Base-by-base conservation (phyloP, 2,888 invertebrate genomes). In the Ctena decussata region DNA sequence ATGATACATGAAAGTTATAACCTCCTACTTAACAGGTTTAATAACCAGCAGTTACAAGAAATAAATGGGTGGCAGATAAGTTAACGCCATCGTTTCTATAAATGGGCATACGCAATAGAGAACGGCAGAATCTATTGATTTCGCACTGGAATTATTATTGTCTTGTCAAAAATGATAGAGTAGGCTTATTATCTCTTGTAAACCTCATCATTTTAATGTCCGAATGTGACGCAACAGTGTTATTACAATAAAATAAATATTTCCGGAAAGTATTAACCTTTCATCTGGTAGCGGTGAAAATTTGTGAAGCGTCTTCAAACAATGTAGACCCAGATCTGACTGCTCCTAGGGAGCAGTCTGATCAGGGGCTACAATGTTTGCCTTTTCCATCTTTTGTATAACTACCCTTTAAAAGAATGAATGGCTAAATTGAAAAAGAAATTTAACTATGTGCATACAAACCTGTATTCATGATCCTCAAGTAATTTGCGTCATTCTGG, bases 91-190 rank as follows among this genome's bases (percentile, higher is more conserved):
- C 1, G 30, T 27, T 65, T 35, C 65, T 35, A 65, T 6, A 35
- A 35, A 6, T 8, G 32, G 35, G 18, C 3, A 5, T 15, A 12
- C 6, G 65, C 65, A 65, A 30, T 18, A 35, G 65, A 65, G 35
- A 35, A 1, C 35, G 35, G 32, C 18, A 35, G 5, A 6, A 12
- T 12, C 65, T 65, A 65, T 65, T 65, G 65, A 65, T 65, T 65
- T 24, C 18, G 30, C 8, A 15, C 35, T 15, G 35, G 65, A 65
- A 65, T 65, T 65, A 65, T 65, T 35, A 65, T 35, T 21, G 15
- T 32, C 30, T 8, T 30, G 65, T 65, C 32, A 65, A 21, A 65
- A 65, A 65, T 65, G 65, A 65, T 65, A 65, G 65, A 65, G 65
- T 65, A 65, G 32, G 65, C 5, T 65, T 32, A 35, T 65, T 65